These are phyloP conservation scores for Paradoxurus hermaphroditus DNA, from an alignment of 2,113 vertebrate genomes.

Conservation along the genomic window DNA sequence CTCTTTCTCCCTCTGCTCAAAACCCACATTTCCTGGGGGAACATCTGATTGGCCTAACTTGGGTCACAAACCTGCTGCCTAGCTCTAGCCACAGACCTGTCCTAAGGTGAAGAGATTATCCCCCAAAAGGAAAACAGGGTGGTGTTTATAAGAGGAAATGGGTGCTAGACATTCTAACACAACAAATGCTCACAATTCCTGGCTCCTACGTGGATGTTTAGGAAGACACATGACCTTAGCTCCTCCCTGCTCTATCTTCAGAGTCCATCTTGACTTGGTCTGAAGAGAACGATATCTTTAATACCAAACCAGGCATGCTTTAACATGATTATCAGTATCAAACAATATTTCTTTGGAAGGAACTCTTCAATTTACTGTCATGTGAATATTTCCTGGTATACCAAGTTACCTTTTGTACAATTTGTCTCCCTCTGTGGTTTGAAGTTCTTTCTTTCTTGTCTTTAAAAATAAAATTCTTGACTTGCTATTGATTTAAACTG, in stretches of 20 bases:
- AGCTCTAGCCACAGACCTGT: background rate
- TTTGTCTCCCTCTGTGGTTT: background rate
- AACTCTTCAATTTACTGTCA: background rate
- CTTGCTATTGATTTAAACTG: background rate
- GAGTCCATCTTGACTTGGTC: background rate
- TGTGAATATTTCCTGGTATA: background rate
- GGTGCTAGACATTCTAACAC: background rate
- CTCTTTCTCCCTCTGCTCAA: background rate
- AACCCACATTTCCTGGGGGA: background rate
- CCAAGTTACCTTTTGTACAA: background rate
- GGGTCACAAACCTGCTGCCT: background rate
- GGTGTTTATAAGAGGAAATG: background rate
- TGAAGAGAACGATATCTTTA: background rate
- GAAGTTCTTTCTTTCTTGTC: background rate
- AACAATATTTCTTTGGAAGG: background rate
- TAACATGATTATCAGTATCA: background rate
- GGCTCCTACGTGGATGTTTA: background rate
- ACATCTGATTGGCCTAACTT: background rate
- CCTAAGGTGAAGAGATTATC: background rate
- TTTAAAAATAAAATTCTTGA: constrained; percentile 4
- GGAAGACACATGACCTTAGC: background rate
- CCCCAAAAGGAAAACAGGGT: background rate
- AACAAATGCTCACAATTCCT: background rate
- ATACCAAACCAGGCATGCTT: background rate
- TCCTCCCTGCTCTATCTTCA: background rate